phyloP scores from a whole-genome alignment of 1,140 invertebrate species.

The Ceratoteleas bidentatus region DNA sequence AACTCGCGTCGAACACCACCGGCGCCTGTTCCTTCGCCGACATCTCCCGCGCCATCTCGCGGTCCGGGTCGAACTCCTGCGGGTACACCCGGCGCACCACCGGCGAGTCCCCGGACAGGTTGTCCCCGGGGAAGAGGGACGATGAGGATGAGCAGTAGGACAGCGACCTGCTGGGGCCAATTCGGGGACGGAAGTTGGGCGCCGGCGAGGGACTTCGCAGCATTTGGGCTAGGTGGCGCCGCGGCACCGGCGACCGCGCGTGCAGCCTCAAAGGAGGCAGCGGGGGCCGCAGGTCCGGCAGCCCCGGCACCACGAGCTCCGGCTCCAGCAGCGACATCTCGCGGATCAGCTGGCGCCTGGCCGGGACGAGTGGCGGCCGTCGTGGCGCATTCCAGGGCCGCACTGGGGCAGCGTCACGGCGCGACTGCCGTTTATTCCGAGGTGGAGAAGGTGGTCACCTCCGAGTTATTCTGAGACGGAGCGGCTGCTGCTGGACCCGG shows the following conservation, averaged over 20 bases:
- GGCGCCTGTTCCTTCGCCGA: conserved; percentile 86
- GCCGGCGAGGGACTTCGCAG: too few relatives aligned
- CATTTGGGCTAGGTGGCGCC: too few relatives aligned
- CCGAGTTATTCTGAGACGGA: conserved; percentile 78
- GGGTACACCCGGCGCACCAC: conserved; percentile 50
- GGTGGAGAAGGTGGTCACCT: conserved; percentile 76
- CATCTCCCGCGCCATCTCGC: conserved; percentile 81
- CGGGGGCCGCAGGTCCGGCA: conserved; percentile 57
- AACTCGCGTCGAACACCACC: conserved; percentile 89
- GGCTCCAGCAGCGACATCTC: conserved; percentile 41
- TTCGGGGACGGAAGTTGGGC: too few relatives aligned
- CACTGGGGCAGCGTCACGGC: conserved; percentile 72
- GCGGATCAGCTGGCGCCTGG: conserved; percentile 4
- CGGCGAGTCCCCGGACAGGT: conserved; percentile 21
- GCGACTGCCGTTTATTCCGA: conserved; percentile 73
- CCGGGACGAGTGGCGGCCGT: conserved; percentile 22
- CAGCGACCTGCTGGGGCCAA: too few relatives aligned
- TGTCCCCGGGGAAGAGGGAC: conserved; percentile 35
- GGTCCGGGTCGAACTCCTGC: conserved; percentile 47
- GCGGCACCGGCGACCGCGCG: conserved; percentile 22
- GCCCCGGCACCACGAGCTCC: conserved; percentile 7
- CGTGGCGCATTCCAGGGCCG: too few relatives aligned
- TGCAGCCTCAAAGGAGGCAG: conserved; percentile 53
- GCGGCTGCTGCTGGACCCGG: conserved; percentile 62
- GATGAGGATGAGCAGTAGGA: conserved; percentile 43